phyloP scores from a whole-genome alignment of 2,888 invertebrate species.

The Zelleria hepariella region DNA sequence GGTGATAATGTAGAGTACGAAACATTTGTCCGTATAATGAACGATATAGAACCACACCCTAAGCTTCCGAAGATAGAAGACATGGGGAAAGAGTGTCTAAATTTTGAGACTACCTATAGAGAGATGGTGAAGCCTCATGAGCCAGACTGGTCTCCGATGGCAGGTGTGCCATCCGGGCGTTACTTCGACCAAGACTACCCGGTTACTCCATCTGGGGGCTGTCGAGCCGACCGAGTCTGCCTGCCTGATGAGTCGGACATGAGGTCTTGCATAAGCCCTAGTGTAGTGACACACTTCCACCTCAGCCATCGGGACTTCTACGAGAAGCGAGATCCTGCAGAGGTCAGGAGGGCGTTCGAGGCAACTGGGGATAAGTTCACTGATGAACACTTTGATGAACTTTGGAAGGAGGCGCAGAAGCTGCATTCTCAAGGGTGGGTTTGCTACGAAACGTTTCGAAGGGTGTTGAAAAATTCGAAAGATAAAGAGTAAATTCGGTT shows the following conservation, averaged over 20 bases:
- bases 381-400: conserved; percentile 53
- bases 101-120: conserved; percentile 49
- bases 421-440: conserved; percentile 64
- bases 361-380: conserved; percentile 61
- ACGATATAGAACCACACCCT: conserved; percentile 50
- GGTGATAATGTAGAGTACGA: conserved; percentile 58
- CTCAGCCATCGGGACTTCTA: conserved; percentile 55
- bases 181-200: conserved; percentile 54
- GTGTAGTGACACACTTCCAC: conserved; percentile 38
- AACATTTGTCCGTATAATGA: conserved; percentile 59
- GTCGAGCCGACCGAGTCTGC: conserved; percentile 34
- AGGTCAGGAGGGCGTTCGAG: conserved; percentile 62
- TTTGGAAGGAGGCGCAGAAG: conserved; percentile 66
- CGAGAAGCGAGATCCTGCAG: conserved; percentile 36
- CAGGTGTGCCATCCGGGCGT: conserved; percentile 54
- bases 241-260: conserved; percentile 50
- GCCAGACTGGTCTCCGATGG: conserved; percentile 30
- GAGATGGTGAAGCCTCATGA: conserved; percentile 52
- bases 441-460: conserved; percentile 67
- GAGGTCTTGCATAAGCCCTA: conserved; percentile 40
- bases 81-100: conserved; percentile 35
- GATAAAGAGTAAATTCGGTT: too few relatives aligned
- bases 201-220: conserved; percentile 35
- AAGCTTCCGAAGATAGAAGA: conserved; percentile 54
- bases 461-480: conserved; percentile 25